Conservation (phyloP, 2,888 invertebrate genomes). For the Heliconius cydno region DNA sequence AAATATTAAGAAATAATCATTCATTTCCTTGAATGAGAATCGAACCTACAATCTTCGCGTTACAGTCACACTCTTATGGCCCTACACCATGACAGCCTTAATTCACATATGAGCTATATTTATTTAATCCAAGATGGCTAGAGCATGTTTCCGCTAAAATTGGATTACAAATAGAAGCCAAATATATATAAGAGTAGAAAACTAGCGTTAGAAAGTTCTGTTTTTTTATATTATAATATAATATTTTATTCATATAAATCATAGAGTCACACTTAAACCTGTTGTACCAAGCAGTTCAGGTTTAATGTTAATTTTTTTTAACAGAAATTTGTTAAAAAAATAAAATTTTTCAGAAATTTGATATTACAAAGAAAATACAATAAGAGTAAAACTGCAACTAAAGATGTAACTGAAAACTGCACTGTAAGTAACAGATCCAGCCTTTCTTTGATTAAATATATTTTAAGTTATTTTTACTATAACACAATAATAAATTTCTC, state of each 20-base stretch:
- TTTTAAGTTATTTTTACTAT: not conserved
- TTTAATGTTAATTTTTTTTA: not conserved
- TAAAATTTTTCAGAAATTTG: not conserved
- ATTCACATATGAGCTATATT: slow-evolving; percentile 9
- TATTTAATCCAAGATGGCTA: slow-evolving; percentile 15
- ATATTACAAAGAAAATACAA: not conserved
- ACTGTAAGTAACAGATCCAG: not conserved
- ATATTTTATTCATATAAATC: not conserved
- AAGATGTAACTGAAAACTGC: not conserved
- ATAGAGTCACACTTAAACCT: not conserved
- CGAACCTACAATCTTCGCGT: too few relatives aligned
- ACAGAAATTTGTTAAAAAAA: not conserved
- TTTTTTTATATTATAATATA: not conserved
- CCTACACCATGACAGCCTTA: too few relatives aligned
- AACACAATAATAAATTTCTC: not conserved
- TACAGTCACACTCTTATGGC: too few relatives aligned
- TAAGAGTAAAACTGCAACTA: too few relatives aligned
- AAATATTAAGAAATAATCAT: too few relatives aligned
- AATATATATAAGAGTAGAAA: slow-evolving; percentile 14
- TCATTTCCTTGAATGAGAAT: too few relatives aligned
- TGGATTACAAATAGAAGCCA: slow-evolving; percentile 26
- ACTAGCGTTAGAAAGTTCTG: not conserved
- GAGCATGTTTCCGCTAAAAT: slow-evolving; percentile 10
- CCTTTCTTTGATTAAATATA: too few relatives aligned
- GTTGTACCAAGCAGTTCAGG: not conserved